These are phyloP conservation scores for Centroberyx gerrardi DNA, from an alignment of 2,797 vertebrate genomes.

Conservation along the genomic window DNA sequence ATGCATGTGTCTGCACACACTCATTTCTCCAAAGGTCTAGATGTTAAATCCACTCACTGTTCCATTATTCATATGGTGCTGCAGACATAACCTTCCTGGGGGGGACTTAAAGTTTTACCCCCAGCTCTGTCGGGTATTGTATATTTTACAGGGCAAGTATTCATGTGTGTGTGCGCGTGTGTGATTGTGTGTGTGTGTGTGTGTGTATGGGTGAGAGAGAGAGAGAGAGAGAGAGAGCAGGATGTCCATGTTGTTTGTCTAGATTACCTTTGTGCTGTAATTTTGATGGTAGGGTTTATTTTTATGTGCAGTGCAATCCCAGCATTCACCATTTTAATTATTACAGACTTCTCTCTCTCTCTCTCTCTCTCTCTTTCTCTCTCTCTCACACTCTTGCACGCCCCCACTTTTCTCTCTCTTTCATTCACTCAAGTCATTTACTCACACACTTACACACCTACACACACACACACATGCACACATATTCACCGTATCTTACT, in stretches of 20 bases:
- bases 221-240: not conserved
- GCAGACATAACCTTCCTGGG: conserved; percentile 60
- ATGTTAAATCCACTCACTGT: conserved; percentile 49
- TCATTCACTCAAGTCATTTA: conserved; percentile 1
- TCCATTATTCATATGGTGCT: conserved; percentile 72
- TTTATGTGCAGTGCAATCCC: conserved; percentile 23
- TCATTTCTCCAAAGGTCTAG: conserved; percentile 43
- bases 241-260: conserved; percentile 28
- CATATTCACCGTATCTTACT: not conserved
- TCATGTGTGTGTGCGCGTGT: conserved; percentile 25
- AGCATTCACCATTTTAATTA: conserved; percentile 20
- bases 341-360: conserved; percentile 8
- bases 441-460: not conserved
- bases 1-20: conserved; percentile 17
- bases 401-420: not conserved
- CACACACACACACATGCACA: not conserved
- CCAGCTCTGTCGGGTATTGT: conserved; percentile 21
- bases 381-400: not conserved
- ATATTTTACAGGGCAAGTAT: conserved; percentile 36
- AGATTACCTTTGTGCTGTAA: conserved; percentile 45
- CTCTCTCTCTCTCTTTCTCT: not conserved
- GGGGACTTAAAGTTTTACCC: conserved; percentile 43
- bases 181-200: conserved; percentile 15
- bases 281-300: conserved; percentile 16
- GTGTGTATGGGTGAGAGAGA: not conserved